These are phyloP conservation scores for Falco novaeseelandiae DNA, from an alignment of 2,797 vertebrate species.

Conservation along the genomic window DNA sequence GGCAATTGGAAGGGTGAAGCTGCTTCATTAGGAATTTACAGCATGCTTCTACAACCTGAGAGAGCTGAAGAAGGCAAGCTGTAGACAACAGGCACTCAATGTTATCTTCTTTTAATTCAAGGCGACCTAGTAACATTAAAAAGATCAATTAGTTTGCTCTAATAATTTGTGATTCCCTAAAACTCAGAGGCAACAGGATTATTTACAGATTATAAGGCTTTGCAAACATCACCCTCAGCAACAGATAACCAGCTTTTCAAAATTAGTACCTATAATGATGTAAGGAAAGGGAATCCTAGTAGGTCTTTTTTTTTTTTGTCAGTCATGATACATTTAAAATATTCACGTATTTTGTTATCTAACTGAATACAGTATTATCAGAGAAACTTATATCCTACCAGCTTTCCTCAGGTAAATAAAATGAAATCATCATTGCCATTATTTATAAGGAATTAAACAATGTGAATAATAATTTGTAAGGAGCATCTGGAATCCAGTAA, in stretches of 20 bases:
- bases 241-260: neutral
- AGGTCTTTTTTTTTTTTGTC: neutral
- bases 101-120: slow-evolving; percentile 96
- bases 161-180: neutral
- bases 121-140: slow-evolving; percentile 81
- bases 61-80: slow-evolving; percentile 94
- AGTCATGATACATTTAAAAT: neutral
- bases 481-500: neutral
- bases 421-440: neutral
- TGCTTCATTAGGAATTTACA: slow-evolving; percentile 97
- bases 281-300: neutral
- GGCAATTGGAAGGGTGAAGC: slow-evolving; percentile 97
- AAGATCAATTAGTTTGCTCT: slow-evolving; percentile 9
- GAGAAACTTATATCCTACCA: neutral
- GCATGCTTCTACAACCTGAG: slow-evolving; percentile 94
- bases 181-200: neutral
- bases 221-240: neutral
- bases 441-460: neutral
- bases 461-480: neutral
- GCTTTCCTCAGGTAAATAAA: neutral
- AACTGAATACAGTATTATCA: neutral
- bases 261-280: neutral
- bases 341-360: neutral
- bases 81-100: slow-evolving; percentile 95
- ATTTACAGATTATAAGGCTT: neutral